Conservation (phyloP, 2,888 invertebrate genomes). For the Drosophila dives region DNA sequence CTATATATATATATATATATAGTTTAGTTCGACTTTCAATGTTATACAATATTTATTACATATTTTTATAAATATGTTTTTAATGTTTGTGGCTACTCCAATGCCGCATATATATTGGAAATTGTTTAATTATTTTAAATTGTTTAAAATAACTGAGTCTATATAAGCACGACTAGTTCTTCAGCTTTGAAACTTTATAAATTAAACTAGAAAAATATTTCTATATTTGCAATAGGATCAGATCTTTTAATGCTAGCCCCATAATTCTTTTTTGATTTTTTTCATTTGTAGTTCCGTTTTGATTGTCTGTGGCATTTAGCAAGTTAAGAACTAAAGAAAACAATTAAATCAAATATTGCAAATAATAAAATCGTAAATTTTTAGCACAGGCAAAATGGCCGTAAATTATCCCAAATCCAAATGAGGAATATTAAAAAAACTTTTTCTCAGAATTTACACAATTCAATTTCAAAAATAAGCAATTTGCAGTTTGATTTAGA, state of each 20-base stretch:
- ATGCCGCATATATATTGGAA: not conserved
- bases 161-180: not conserved
- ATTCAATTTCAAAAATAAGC: not conserved
- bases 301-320: not conserved
- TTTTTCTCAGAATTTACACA: not conserved
- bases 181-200: not conserved
- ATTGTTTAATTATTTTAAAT: not conserved
- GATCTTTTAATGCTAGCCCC: no score
- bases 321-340: not conserved
- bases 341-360: not conserved
- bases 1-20: not conserved
- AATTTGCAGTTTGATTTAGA: not conserved
- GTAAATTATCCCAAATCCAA: not conserved
- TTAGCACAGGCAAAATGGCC: not conserved
- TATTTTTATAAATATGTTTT: not conserved
- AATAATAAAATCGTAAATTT: fast-evolving
- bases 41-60: not conserved
- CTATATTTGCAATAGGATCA: not conserved
- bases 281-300: not conserved
- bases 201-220: not conserved
- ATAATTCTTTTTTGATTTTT: not conserved
- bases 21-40: not conserved
- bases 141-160: not conserved
- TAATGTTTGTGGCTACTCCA: not conserved
- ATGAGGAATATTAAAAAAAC: not conserved